A percentile compares a stretch with the other conserved stretches of the same genome.
Evolutionary conservation across 2,113 vertebrate species (phyloP).

Genomic region (Cryptotis parvus): DNA sequence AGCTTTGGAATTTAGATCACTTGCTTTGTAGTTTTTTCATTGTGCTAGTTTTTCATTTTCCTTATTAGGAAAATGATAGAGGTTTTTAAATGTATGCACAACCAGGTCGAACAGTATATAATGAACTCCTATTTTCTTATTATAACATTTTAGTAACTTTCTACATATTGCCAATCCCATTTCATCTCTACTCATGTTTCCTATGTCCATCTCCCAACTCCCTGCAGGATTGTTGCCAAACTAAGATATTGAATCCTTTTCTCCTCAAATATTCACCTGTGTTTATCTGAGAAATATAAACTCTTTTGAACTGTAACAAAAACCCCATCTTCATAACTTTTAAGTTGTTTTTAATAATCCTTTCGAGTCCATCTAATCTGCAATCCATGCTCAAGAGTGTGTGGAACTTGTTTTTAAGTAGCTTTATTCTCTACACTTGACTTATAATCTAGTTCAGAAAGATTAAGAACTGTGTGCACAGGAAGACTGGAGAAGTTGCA

Average conservation of each 20-base stretch:
- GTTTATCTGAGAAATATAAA: background rate
- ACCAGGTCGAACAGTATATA: background rate
- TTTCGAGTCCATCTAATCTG: constrained; percentile 19
- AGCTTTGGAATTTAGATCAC: no score
- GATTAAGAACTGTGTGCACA: background rate
- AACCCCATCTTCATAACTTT: background rate
- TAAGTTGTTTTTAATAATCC: background rate
- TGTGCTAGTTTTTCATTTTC: background rate
- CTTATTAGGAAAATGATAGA: background rate
- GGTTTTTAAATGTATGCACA: background rate
- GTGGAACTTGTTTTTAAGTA: background rate
- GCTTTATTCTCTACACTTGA: background rate
- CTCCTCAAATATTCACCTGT: background rate
- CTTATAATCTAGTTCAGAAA: background rate
- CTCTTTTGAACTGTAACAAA: constrained; percentile 2
- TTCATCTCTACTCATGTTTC: background rate
- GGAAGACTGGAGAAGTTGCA: background rate
- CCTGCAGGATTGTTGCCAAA: constrained; percentile 32
- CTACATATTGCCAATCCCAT: background rate
- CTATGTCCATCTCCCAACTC: background rate
- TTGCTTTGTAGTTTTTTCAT: background rate
- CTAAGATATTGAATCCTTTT: background rate
- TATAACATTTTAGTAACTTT: background rate
- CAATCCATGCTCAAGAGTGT: constrained; percentile 8
- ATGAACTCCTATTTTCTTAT: background rate